Evolutionary conservation across 2,888 invertebrate genomes (phyloP), one percentile per base, ranked within the genome.

Genomic region (Lasioglossum leucozonium): DNA sequence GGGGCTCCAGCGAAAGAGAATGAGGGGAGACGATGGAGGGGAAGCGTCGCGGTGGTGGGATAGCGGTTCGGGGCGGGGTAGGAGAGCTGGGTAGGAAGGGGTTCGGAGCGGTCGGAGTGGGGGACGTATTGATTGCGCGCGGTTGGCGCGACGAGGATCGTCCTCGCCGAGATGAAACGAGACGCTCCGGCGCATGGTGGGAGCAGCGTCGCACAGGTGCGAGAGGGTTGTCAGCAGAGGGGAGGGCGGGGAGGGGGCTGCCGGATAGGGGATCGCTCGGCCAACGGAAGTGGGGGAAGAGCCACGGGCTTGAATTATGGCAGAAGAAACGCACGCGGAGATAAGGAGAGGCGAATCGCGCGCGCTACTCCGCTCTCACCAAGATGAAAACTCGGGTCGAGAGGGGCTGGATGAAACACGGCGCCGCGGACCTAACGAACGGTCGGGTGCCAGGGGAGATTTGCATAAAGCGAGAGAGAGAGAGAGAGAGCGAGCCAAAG

Each of bases 101-200:
- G 83, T 85, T 74, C 26, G 74, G 51, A 22, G 65, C 77, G 76
- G 91, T 87, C 22, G 22, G 90, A 89, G 91, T 88, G 91, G 92
- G 91, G 92, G 92, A 91, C 88, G 93, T 94, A 94, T 94, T 94
- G 94, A 94, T 94, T 94, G 93, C 93, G 92, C 91, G 91, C 86
- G 88, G 93, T 91, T 92, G 82, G 90, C 89, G 90, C 90, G 88
- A 91, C 91, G 84, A 90, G 86, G 91, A 91, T 88, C 44, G 44
- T 73, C 37, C 72, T 40, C 37, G 34, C 8, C 4, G 37, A 26
- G 71, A 26, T n/a, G 74, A 22, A 78, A 58, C 40, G 82, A 78
- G 81, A 82, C 44, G 71, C 44, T 71, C 22, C 30, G 71, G 58
- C 72, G 37, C 26, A 76, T 37, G 18, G 22, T 34, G 34, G 34